phyloP scores from a whole-genome alignment of 2,888 invertebrate species.

The Drosophila atripex region DNA sequence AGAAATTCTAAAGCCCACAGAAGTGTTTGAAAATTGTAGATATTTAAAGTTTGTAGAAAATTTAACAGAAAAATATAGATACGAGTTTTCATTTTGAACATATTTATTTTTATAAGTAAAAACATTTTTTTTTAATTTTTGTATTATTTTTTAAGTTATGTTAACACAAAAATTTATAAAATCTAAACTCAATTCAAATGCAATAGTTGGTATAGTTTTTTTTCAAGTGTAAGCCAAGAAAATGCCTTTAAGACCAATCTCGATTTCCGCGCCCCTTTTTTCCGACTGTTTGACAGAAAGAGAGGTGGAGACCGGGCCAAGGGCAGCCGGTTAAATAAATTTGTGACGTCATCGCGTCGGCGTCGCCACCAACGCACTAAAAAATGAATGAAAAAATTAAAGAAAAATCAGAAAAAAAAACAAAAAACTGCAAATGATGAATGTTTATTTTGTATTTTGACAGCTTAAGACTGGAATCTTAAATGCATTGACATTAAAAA shows the following conservation, averaged over 20 bases:
- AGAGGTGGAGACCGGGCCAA: conserved; percentile 14
- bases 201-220: not conserved
- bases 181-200: too few species aligned
- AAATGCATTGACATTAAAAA: conserved; percentile 19
- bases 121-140: too few species aligned
- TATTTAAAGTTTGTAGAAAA: too few species aligned
- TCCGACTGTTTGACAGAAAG: not conserved
- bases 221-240: not conserved
- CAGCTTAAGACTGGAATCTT: not conserved
- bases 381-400: conserved; percentile 3
- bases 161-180: too few species aligned
- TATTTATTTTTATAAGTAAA: too few species aligned
- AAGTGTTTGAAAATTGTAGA: too few species aligned
- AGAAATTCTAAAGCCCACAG: too few species aligned
- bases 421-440: conserved; percentile 20
- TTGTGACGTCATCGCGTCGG: conserved; percentile 31
- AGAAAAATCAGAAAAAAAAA: not conserved
- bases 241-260: conserved; percentile 1
- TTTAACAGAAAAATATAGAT: too few species aligned
- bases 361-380: conserved; percentile 21
- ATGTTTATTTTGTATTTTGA: conserved; percentile 15
- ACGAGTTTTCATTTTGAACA: too few species aligned
- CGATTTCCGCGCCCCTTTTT: conserved; percentile 7
- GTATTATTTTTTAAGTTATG: too few species aligned
- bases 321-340: conserved; percentile 22